These are phyloP conservation scores for Dicranocentrus wangi DNA, from an alignment of 2,888 invertebrate genomes.

Conservation along the genomic window DNA sequence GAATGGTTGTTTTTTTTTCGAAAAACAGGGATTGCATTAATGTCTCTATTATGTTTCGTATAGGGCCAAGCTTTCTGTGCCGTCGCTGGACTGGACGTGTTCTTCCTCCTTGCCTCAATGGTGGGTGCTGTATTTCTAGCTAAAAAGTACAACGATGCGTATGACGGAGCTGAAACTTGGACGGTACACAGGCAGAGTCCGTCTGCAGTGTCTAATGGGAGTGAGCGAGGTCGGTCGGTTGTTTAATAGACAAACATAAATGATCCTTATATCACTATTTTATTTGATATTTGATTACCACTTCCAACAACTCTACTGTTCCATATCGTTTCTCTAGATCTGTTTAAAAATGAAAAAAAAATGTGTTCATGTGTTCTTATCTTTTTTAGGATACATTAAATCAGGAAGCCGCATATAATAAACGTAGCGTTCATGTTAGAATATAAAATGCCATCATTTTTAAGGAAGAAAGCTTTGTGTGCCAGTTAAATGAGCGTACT, in stretches of 20 bases:
- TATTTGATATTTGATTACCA: background rate
- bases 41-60: background rate
- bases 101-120: slow-evolving; percentile 57
- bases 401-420: slow-evolving; percentile 57
- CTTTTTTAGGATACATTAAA: slow-evolving; percentile 56
- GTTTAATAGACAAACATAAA: slow-evolving; percentile 16
- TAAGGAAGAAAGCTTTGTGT: background rate
- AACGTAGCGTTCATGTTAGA: slow-evolving; percentile 30
- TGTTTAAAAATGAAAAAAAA: slow-evolving; percentile 1
- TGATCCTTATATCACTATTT: background rate
- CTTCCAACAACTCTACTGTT: background rate
- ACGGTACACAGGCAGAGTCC: slow-evolving; percentile 52
- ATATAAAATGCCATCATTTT: background rate
- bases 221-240: slow-evolving; percentile 61
- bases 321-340: background rate
- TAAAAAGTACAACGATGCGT: slow-evolving; percentile 51
- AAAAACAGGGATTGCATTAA: background rate
- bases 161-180: slow-evolving; percentile 59
- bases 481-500: background rate
- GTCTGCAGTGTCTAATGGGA: slow-evolving; percentile 42
- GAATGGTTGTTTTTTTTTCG: background rate
- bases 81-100: slow-evolving; percentile 62
- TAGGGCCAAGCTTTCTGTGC: slow-evolving; percentile 68
- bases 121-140: slow-evolving; percentile 63
- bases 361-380: slow-evolving; percentile 47